phyloP scores from a whole-genome alignment of 2,888 invertebrate species.

The Drosophila flavopinicola region DNA sequence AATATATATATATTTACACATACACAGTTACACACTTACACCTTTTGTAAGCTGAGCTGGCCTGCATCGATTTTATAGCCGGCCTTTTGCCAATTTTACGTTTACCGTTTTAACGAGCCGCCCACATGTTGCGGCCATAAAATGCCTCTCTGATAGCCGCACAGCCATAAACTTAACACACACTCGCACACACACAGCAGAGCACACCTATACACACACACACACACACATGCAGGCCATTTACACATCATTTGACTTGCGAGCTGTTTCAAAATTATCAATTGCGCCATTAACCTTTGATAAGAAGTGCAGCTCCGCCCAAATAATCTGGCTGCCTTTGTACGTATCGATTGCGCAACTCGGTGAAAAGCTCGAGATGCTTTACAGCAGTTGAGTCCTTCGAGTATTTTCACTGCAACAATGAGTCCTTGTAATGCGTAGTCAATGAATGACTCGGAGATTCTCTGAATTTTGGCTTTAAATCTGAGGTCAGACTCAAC shows the following conservation, averaged over 20 bases:
- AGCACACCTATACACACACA: slow-evolving; percentile 15
- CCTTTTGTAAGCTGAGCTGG: slow-evolving; percentile 32
- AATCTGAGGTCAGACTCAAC: neutral
- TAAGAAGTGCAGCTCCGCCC: slow-evolving; percentile 32
- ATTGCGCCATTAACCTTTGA: slow-evolving; percentile 64
- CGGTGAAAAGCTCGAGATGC: neutral
- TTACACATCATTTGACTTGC: slow-evolving; percentile 71
- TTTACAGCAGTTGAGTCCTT: slow-evolving; percentile 4
- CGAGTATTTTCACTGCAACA: slow-evolving; percentile 16
- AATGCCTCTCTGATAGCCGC: slow-evolving; percentile 50
- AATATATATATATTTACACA: slow-evolving; percentile 44
- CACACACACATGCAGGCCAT: slow-evolving; percentile 25
- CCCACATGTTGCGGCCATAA: slow-evolving; percentile 57
- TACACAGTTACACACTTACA: slow-evolving; percentile 5
- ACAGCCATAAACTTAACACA: slow-evolving; percentile 45
- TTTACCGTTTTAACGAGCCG: slow-evolving; percentile 62
- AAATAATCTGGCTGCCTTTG: slow-evolving; percentile 12
- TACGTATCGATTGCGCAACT: slow-evolving; percentile 27
- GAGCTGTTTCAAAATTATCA: slow-evolving; percentile 64
- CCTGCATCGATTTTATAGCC: slow-evolving; percentile 70
- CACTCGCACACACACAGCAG: slow-evolving; percentile 21
- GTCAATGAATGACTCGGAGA: slow-evolving; percentile 13
- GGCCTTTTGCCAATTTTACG: slow-evolving; percentile 65
- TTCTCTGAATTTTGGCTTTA: neutral
- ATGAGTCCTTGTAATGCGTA: neutral